Base-by-base conservation (phyloP, 2,113 vertebrate genomes). In the Hystrix brachyura region DNA sequence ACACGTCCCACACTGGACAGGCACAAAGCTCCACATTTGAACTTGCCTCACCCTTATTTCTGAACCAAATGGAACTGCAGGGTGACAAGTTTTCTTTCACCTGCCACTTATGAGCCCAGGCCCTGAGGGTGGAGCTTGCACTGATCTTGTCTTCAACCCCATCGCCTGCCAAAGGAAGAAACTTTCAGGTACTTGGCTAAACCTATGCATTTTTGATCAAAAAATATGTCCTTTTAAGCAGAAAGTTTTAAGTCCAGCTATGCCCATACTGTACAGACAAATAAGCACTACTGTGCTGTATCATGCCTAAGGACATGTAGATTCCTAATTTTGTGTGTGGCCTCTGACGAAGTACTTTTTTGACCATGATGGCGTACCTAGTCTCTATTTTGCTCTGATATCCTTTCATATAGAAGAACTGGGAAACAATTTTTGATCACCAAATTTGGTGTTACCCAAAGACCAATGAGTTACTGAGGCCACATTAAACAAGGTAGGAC, bases 201-300 rank as follows among this genome's bases (percentile, higher is more conserved):
- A 46, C 6, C 62, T 57, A 94, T 23, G 62, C 17, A 55, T 79
- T 27, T 92, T 6, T 34, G n/a, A 14, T 7, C 17, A 23, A 13
- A 53, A 64, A 62, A 87, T 43, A 34, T 9, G 43, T 64, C 55
- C 81, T 95, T 93, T 86, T 21, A 29, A 88, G 65, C 29, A 95
- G 71, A 79, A 87, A 87, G 79, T 51, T 90, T 48, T n/a, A 84
- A 53, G 9, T 51, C 71, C 9, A 12, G 48, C 48, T 25, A 46
- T 7, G 25, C 5, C 21, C 21, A 8, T 29, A 23, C 5, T 9
- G 4, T 23, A 3, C 32, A 34, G 34, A 7, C 38, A 2, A 0
- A 53, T 27, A 23, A 48, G 13, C 19, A 17, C 87, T 79, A 38
- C n/a, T 76, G 18, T 7, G 78, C 57, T 87, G 18, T 5, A 11